Evolutionary conservation across 2,113 vertebrate genomes (phyloP), one percentile per base, ranked within the genome.

Genomic region (Zootoca vivipara): DNA sequence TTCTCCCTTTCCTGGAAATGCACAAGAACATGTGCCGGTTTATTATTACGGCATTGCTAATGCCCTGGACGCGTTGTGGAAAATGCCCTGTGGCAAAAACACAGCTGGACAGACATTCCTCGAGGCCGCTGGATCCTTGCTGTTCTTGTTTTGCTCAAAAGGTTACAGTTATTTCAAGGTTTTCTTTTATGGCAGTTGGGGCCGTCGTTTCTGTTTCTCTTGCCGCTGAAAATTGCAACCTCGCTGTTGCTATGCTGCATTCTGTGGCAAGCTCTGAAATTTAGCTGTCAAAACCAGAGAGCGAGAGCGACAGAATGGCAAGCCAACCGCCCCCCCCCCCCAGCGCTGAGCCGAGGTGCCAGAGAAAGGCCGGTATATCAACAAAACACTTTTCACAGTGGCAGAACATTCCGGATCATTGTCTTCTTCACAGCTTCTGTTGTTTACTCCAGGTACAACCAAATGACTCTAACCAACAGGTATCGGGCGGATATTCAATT

Each of bases 101-200:
- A 74, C 86, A 82, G 86, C 69, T 87, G 78, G 58, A 65, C 30
- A 46, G 9, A 56, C 52, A 64, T 62, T 81, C 78, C 69, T 84
- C 1, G 46, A 74, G 70, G 46, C 78, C 3, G 26, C 35, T 64
- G 20, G 82, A 12, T 87, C 30, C 1, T 58, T 15, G 35, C 30
- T 24, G 6, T 12, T 24, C 4, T 67, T 82, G n/a, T 35, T 67
- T 9, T 40, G 13, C 40, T 15, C 46, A 2, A 40, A 82, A 67
- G 22, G 40, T 73, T 70, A 35, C n/a, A 38, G 70, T 85, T 85
- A 62, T 74, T 85, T 74, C 70, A 26, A 85, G 83, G 62, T 74
- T 52, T 85, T 24, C 82, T 85, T 74, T 72, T 40, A 70, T 10
- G 46, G 73, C 58, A 46, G 74, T n/a, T 7, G 78, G 26, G 8